These are phyloP conservation scores for Sardinella longiceps DNA, from an alignment of 2,797 vertebrate genomes.

Conservation along the genomic window DNA sequence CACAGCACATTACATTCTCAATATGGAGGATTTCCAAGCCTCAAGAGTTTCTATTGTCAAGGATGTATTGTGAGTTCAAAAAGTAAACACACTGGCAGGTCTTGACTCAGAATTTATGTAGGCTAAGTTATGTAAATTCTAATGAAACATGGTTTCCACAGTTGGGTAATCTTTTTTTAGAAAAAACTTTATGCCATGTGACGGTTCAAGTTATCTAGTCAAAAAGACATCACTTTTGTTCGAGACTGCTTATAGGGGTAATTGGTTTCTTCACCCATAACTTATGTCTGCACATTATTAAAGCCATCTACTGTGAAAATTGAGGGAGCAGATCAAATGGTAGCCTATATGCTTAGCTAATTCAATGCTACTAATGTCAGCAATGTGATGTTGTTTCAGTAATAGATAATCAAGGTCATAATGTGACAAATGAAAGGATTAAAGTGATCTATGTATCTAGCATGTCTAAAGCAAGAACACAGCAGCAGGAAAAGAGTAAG, in stretches of 20 bases:
- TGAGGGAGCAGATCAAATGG: background rate
- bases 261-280: background rate
- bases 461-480: no score
- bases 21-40: conserved; percentile 38
- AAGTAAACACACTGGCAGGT: conserved; percentile 53
- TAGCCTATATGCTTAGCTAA: background rate
- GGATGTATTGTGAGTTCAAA: conserved; percentile 55
- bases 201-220: background rate
- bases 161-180: background rate
- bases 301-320: background rate
- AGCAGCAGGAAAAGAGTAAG: no score
- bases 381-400: background rate
- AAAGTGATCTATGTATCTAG: no score
- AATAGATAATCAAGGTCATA: no score
- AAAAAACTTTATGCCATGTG: background rate
- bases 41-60: conserved; percentile 44
- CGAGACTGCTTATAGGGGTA: no score
- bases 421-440: no score
- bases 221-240: background rate
- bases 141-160: conserved; percentile 55
- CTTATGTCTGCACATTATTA: background rate
- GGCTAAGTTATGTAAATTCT: conserved; percentile 56
- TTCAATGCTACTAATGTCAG: no score
- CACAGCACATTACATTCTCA: conserved; percentile 37
- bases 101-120: conserved; percentile 54